These are phyloP conservation scores for Dendronephthya gigantea DNA, from an alignment of 64 coral and sea anemone genomes.

Conservation along the genomic window DNA sequence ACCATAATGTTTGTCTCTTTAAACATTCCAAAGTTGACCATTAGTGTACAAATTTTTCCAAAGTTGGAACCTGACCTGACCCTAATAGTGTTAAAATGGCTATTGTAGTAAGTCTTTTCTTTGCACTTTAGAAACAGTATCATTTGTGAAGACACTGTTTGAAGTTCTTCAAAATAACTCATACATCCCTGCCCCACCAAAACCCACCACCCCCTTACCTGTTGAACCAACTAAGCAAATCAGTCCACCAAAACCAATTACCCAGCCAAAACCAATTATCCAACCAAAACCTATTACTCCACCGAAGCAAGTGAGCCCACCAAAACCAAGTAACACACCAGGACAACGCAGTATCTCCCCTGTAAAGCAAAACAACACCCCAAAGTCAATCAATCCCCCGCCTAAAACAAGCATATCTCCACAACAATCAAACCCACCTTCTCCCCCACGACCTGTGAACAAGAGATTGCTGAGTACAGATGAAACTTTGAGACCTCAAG, in stretches of 20 bases:
- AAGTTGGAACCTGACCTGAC: no score
- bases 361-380: not conserved
- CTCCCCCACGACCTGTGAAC: not conserved
- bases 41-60: no score
- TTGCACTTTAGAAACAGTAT: constrained; percentile 49
- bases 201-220: constrained; percentile 18
- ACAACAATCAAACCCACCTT: not conserved
- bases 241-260: not conserved
- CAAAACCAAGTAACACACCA: not conserved
- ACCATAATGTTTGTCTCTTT: no score
- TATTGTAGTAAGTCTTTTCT: not conserved
- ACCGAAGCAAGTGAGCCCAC: not conserved
- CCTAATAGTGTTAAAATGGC: not conserved
- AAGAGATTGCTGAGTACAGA: constrained; percentile 6
- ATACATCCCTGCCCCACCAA: constrained; percentile 49
- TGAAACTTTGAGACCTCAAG: constrained; percentile 14
- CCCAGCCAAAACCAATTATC: not conserved
- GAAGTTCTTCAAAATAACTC: constrained; percentile 64
- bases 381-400: not conserved
- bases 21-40: no score
- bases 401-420: not conserved
- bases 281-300: not conserved
- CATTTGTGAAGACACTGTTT: constrained; percentile 84
- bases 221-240: not conserved
- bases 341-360: not conserved